A percentile compares a stretch with the other conserved stretches of the same genome.
Evolutionary conservation across 2,113 vertebrate species (phyloP).

Genomic region (Mellivora capensis): DNA sequence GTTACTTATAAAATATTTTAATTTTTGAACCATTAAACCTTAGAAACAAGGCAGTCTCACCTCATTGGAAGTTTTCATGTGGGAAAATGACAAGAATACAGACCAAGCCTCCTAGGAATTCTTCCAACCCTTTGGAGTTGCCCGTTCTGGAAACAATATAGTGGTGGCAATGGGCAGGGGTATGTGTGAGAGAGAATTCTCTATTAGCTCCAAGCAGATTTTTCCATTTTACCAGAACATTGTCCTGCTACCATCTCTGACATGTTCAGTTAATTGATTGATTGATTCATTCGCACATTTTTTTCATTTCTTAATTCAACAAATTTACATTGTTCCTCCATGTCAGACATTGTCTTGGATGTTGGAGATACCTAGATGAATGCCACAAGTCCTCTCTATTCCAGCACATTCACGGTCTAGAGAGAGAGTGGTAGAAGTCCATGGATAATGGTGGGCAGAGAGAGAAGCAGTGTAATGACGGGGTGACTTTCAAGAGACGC

Average conservation of each 20-base stretch:
- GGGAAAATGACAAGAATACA: neutral
- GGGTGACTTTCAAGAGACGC: neutral
- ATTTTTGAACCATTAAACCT: neutral
- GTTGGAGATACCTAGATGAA: neutral
- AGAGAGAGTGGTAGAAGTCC: neutral
- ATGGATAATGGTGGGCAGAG: neutral
- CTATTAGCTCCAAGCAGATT: neutral
- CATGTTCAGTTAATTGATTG: neutral
- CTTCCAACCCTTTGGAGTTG: neutral
- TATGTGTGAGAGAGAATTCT: neutral
- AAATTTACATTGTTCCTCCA: neutral
- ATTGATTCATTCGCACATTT: neutral
- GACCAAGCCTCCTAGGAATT: neutral
- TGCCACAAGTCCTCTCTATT: rapidly evolving
- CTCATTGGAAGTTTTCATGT: neutral
- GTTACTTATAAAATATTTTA: constrained; percentile 5
- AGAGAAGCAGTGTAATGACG: rapidly evolving
- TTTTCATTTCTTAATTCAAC: neutral
- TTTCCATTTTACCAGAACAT: neutral
- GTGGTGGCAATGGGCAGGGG: neutral
- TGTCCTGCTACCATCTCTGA: neutral
- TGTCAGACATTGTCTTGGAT: neutral
- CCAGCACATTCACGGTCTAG: neutral
- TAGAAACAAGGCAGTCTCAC: neutral
- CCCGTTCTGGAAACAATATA: neutral